Evolutionary conservation across 2,888 invertebrate species (phyloP), one percentile per base, ranked within the genome.

Genomic region (Sinhomidia bicolor): DNA sequence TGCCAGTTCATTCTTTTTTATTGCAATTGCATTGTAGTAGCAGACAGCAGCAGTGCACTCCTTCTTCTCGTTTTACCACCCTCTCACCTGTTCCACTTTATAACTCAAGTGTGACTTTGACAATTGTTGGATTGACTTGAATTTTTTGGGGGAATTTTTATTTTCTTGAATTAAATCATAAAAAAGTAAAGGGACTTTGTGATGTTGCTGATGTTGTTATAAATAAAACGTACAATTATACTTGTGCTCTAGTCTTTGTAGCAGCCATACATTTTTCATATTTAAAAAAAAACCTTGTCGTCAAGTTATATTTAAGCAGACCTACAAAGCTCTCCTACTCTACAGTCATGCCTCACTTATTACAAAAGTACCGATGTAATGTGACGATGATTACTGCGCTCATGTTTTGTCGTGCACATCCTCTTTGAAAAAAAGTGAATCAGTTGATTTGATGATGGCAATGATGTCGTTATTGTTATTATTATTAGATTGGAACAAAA

Each of bases 401-500:
- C 29, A 65, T 65, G n/a, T n/a, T 26, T 60, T 60, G 60, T 65
- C 32, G 41, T 41, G 20, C 68, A 36, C 41, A 32, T 68, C 41
- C 41, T 68, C 41, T 68, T 4, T 68, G 41, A 29, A 14, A 32
- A 32, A 23, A 41, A 41, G 23, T 26, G 57, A 26, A 10, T 60
- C 57, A 68, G 20, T 65, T 29, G 68, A 68, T 41, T 36, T 41
- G 36, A 68, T 68, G n/a, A 17, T 12, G 20, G 12, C 12, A 23
- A 23, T 26, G 9, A 17, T 20, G 17, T 68, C 12, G 41, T 1
- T 29, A 62, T 62, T 62, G 62, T n/a, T 36, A 68, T 68, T 29
- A 32, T 65, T 68, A 68, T 68, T 68, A 41, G 36, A 68, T 68
- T 68, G 68, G 68, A 68, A 68, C 68, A 68, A 68, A 68, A 68